Evolutionary conservation across 1,140 invertebrate genomes (phyloP), one percentile per base, ranked within the genome.

Genomic region (Chymomyza costata): DNA sequence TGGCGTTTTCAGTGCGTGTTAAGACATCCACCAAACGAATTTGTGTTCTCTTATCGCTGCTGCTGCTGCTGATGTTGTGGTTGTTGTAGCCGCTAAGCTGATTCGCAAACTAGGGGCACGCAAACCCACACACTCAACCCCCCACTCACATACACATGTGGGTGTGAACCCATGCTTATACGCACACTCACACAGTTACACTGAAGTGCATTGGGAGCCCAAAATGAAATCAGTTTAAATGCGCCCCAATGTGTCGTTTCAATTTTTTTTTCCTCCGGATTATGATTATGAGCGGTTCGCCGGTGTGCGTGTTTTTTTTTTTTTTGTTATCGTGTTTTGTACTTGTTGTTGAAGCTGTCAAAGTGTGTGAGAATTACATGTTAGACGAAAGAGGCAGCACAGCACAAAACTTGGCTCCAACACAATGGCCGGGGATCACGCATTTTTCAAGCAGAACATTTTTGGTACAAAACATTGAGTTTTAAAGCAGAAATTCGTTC

Each of bases 161-260:
- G n/a, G n/a, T n/a, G n/a, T n/a, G n/a, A n/a, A n/a, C n/a, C n/a
- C n/a, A n/a, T n/a, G n/a, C n/a, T n/a, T n/a, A n/a, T n/a, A n/a
- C n/a, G n/a, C 13, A 28, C 19, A 14, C 39, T 47, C 35, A 38
- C 61, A 28, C 70, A 50, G 60, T 8, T 25, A 8, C 3, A 25
- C 21, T 25, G 21, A 25, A 25, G 21, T 25, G 21, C 21, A 5
- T 25, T 25, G 8, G 21, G 3, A 8, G 62, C 52, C 58, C 54
- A 64, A 64, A 80, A 80, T 67, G 52, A 78, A 78, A 80, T 78
- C 73, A 55, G 64, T 80, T 78, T 73, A 78, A 78, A 80, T 80
- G 64, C 40, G 73, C 73, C 74, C 74, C 73, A 67, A 80, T 80
- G 74, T 80, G 73, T 80, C 59, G 73, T 68, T 67, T 66, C n/a